phyloP scores from a whole-genome alignment of 2,113 vertebrate genomes.

The Myotis davidii region DNA sequence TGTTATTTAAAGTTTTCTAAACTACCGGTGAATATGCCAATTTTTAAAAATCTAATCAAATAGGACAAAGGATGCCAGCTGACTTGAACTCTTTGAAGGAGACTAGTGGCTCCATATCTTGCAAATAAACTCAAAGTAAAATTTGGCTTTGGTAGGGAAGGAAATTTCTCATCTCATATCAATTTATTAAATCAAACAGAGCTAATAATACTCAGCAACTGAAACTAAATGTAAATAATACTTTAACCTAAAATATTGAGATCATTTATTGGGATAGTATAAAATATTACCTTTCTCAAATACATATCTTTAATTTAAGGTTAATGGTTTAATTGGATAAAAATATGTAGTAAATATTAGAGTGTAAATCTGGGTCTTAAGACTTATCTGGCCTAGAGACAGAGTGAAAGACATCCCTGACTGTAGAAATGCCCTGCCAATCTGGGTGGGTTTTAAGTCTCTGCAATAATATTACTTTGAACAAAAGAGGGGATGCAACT shows the following conservation, averaged over 20 bases:
- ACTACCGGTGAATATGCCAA: not conserved
- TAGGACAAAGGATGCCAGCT: not conserved
- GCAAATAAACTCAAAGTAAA: not conserved
- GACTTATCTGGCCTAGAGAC: not conserved
- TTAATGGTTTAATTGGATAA: not conserved
- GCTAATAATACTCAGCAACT: not conserved
- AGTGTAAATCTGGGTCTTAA: not conserved
- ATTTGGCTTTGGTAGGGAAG: not conserved
- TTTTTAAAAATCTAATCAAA: not conserved
- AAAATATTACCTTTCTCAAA: not conserved
- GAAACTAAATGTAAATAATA: not conserved
- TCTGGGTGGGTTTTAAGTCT: not conserved
- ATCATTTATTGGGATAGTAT: not conserved
- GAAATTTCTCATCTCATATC: not conserved
- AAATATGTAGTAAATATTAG: not conserved
- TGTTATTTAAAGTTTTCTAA: not conserved
- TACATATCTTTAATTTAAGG: not conserved
- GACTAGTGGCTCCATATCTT: not conserved
- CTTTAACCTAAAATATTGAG: constrained; percentile 4
- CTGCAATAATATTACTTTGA: not conserved
- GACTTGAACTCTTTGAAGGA: not conserved
- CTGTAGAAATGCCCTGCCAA: not conserved
- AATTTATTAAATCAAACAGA: not conserved
- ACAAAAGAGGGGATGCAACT: not conserved
- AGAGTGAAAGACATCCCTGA: not conserved